Conservation (phyloP, 2,888 invertebrate genomes). For the Nephrotoma flavescens region DNA sequence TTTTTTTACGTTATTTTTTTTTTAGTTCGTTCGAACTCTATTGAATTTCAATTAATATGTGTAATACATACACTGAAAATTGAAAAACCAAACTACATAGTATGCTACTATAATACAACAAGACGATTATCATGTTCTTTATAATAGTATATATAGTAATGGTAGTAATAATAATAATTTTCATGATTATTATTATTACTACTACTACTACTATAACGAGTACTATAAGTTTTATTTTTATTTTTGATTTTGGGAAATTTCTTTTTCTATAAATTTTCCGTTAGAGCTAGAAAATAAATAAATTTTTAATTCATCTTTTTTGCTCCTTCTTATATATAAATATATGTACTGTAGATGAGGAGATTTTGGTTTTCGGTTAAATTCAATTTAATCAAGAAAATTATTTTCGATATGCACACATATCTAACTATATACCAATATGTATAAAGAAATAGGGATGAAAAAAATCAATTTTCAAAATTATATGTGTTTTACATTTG, state of each 20-base stretch:
- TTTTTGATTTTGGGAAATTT: background rate
- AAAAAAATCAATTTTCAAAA: background rate
- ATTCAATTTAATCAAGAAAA: background rate
- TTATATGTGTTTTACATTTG: background rate
- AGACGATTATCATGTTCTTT: background rate
- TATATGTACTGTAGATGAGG: background rate
- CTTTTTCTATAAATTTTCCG: background rate
- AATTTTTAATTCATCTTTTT: background rate
- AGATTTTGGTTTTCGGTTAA: background rate
- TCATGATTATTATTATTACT: background rate
- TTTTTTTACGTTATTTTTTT: background rate
- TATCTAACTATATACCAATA: background rate
- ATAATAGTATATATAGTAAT: background rate
- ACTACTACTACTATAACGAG: background rate
- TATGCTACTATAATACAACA: background rate
- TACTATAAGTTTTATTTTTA: background rate
- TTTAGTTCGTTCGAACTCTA: background rate
- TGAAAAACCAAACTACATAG: background rate
- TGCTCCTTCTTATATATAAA: background rate
- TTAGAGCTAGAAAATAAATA: background rate
- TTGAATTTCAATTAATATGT: background rate
- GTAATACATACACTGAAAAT: background rate
- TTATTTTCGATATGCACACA: background rate
- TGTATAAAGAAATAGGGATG: background rate
- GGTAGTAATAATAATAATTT: background rate